Evolutionary conservation across 2,113 vertebrate genomes (phyloP), one percentile per base, ranked within the genome.

Genomic region (Coturnix japonica): DNA sequence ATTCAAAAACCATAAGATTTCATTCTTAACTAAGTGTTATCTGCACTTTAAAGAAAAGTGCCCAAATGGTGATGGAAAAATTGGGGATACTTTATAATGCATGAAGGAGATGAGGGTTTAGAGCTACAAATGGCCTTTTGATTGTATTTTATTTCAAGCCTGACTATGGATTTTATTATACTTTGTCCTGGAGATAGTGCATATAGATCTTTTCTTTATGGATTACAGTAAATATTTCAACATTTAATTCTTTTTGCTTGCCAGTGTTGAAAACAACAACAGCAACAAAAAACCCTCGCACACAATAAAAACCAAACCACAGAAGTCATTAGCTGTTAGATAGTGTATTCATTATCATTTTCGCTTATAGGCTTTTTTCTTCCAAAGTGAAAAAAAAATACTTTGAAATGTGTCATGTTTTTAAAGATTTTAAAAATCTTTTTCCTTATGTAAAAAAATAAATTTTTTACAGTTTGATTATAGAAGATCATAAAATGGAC

Each of bases 171-270:
- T 92, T 92, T 92, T 80, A 47, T 44, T 80, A 64, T 69, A 61
- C 74, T 87, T 83, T 95, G 81, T 72, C 67, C 88, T 80, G 66
- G 35, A 93, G 60, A 80, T 49, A 33, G 83, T 76, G 51, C 56
- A 82, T 59, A 85, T 44, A 77, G 85, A 63, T 74, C 3, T 76
- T 96, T 94, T 81, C 56, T 47, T 93, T 76, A 94, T 92, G 89
- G 87, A 91, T 95, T 85, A 92, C 31, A 74, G 57, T 76, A 74
- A 87, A 91, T 91, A 87, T 26, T 33, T 90, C 85, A 94, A 91
- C 0, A 3, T 91, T 82, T 87, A 57, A 26, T 80, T 87, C 56
- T 80, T 78, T 72, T 74, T 4, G 5, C 87, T 94, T 89, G 61
- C 76, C 84, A 89, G 64, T 67, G 64, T 80, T 77, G 56, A 37